Evolutionary conservation across 2,888 invertebrate genomes (phyloP).

Genomic region (Eristalinus sepulchralis): DNA sequence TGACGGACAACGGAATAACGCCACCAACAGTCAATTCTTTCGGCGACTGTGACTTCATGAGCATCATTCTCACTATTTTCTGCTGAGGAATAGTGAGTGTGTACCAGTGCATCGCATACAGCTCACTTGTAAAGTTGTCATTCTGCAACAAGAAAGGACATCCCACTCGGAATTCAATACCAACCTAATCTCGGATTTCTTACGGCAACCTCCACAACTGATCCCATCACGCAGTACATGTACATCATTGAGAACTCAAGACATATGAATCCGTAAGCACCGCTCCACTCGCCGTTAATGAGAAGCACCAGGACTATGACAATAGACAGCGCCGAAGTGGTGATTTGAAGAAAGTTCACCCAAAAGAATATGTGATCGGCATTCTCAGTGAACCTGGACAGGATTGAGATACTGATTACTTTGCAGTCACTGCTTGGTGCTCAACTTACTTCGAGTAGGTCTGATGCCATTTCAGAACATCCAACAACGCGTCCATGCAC

Average conservation of each 20-base stretch:
- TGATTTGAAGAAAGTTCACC: slow-evolving; percentile 67
- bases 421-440: neutral
- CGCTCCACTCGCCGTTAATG: slow-evolving; percentile 72
- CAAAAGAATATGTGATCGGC: slow-evolving; percentile 8
- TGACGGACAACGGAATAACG: slow-evolving; percentile 65
- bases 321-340: slow-evolving; percentile 67
- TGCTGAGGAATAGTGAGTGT: slow-evolving; percentile 58
- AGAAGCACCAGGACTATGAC: slow-evolving; percentile 72
- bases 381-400: neutral
- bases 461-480: slow-evolving; percentile 73
- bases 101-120: slow-evolving; percentile 72
- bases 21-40: slow-evolving; percentile 53
- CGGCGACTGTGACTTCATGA: slow-evolving; percentile 61
- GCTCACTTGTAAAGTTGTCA: slow-evolving; percentile 19
- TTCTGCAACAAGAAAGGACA: neutral
- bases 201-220: slow-evolving; percentile 72
- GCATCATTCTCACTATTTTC: slow-evolving; percentile 61
- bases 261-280: slow-evolving; percentile 71
- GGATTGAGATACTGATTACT: too few relatives aligned
- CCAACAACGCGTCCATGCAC: slow-evolving; percentile 27
- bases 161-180: too few relatives aligned
- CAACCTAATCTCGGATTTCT: slow-evolving; percentile 5
- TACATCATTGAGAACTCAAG: slow-evolving; percentile 71
- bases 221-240: slow-evolving; percentile 74
- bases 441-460: slow-evolving; percentile 32